Conservation (phyloP, 2,113 vertebrate genomes). For the Ciconia boyciana region DNA sequence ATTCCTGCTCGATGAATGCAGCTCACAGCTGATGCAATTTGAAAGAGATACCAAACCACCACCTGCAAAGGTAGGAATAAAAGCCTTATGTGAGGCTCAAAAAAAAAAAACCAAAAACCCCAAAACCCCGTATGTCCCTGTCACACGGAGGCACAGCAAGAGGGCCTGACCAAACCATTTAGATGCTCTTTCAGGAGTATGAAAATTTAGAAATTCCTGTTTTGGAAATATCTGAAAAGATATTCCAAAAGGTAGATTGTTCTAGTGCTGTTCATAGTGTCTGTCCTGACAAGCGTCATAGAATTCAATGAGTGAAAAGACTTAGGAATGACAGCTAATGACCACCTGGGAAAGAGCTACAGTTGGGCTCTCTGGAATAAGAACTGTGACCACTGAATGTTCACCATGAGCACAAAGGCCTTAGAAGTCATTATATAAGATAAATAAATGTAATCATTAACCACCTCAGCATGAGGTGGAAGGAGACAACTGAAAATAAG, state of each 20-base stretch:
- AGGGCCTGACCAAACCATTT: background rate
- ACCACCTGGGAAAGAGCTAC: background rate
- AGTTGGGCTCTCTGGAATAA: background rate
- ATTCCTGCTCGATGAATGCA: constrained; percentile 96
- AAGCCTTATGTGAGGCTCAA: background rate
- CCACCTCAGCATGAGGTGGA: background rate
- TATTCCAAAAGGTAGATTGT: background rate
- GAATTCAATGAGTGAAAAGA: background rate
- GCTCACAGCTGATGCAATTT: constrained; percentile 92
- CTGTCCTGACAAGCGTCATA: background rate
- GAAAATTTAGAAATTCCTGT: background rate
- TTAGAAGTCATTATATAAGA: background rate
- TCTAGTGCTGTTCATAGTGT: background rate
- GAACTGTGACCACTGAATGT: background rate
- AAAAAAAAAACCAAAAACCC: background rate
- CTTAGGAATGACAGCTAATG: background rate
- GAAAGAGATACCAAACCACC: constrained; percentile 98
- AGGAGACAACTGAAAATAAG: background rate
- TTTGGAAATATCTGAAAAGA: background rate
- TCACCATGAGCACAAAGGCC: background rate
- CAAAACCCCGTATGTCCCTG: fast-evolving
- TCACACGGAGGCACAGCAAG: background rate
- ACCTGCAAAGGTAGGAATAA: constrained; percentile 74
- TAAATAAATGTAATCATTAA: background rate
- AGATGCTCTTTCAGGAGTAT: background rate